Evolutionary conservation across 2,113 vertebrate genomes (phyloP).

Genomic region (Eupsittula cactorum): DNA sequence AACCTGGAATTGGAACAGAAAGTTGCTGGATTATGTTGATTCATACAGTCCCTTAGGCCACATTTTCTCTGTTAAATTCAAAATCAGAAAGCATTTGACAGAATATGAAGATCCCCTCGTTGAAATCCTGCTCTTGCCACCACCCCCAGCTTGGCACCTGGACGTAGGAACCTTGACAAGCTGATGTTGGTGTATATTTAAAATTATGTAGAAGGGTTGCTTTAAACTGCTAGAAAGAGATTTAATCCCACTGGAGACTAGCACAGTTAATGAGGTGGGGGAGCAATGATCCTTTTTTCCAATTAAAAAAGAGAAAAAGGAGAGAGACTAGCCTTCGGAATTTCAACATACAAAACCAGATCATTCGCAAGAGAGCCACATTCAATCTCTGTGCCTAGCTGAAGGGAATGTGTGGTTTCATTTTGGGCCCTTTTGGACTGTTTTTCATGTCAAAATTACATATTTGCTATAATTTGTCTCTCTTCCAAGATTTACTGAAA

Average conservation of each 20-base stretch:
- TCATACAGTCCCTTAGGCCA: not conserved
- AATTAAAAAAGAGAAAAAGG: not conserved
- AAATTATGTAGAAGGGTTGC: not conserved
- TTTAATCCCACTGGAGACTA: not conserved
- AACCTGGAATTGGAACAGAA: not conserved
- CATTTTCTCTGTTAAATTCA: not conserved
- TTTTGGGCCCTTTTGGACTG: not conserved
- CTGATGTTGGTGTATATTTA: not conserved
- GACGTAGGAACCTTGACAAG: not conserved
- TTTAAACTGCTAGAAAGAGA: not conserved
- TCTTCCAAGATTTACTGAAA: slow-evolving; percentile 57
- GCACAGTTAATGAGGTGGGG: not conserved
- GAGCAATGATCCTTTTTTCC: not conserved
- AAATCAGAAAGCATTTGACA: not conserved
- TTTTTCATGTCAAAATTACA: slow-evolving; percentile 56
- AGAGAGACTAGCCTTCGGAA: not conserved
- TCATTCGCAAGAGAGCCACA: not conserved
- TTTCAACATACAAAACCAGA: not conserved
- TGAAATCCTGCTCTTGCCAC: not conserved
- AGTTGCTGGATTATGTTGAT: not conserved
- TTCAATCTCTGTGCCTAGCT: not conserved
- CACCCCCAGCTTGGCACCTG: not conserved
- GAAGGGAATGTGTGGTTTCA: slow-evolving; percentile 40
- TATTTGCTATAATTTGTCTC: slow-evolving; percentile 48
- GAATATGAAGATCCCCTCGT: not conserved